These are phyloP conservation scores for Temnothorax unifasciatus DNA, from an alignment of 2,888 invertebrate genomes.

Conservation along the genomic window DNA sequence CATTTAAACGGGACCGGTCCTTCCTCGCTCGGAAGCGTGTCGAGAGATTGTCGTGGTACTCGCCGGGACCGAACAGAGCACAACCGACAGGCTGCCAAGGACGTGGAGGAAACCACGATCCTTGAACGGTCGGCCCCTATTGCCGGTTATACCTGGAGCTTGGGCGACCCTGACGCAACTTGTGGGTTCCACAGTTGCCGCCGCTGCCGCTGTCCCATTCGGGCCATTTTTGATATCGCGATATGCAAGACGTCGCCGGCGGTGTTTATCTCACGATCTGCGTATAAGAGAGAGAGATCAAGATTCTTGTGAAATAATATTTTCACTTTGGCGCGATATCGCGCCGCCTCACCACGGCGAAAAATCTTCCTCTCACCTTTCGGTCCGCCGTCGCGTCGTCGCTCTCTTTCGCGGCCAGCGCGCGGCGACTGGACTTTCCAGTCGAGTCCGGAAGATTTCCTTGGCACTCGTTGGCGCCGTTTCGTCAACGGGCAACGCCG, in stretches of 20 bases:
- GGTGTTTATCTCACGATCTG: neutral
- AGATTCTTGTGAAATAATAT: constrained; percentile 9
- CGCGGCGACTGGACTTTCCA: neutral
- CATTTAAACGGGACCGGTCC: too few relatives aligned
- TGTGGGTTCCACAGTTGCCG: neutral
- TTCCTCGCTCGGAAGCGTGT: neutral
- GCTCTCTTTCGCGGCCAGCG: neutral
- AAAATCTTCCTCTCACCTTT: neutral
- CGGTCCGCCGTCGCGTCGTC: neutral
- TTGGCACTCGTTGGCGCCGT: too few relatives aligned
- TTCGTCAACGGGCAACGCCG: too few relatives aligned
- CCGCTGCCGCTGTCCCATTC: too few relatives aligned
- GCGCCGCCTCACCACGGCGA: neutral
- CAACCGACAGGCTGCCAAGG: constrained; percentile 7
- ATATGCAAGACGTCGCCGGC: neutral
- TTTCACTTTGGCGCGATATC: neutral
- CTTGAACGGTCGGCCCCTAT: neutral
- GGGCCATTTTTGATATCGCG: too few relatives aligned
- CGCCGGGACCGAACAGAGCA: neutral
- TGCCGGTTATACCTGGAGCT: neutral
- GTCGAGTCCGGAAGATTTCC: too few relatives aligned
- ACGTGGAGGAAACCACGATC: neutral
- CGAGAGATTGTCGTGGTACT: neutral
- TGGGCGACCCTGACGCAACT: constrained; percentile 20
- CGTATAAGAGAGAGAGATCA: neutral